Percentiles rank a stretch among this genome's conserved stretches.
These are phyloP conservation scores for Falcunculus frontatus DNA, from an alignment of 2,113 vertebrate genomes.

Conservation along the genomic window DNA sequence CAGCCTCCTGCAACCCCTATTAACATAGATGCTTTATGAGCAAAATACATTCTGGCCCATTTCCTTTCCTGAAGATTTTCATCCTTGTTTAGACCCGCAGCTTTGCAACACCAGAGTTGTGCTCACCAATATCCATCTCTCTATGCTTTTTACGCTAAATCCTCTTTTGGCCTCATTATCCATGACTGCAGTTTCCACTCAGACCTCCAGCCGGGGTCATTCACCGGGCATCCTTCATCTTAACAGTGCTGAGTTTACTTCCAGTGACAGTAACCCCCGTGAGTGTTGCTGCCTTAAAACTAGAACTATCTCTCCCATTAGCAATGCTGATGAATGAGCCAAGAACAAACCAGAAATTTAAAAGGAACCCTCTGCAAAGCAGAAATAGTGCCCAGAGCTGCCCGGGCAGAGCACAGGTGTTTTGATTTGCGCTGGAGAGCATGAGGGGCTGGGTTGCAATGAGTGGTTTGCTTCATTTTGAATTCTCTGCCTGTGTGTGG, in stretches of 20 bases:
- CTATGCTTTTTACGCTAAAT: not conserved
- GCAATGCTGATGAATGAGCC: slow-evolving; percentile 28
- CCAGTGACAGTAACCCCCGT: slow-evolving; percentile 16
- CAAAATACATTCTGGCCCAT: slow-evolving; percentile 14
- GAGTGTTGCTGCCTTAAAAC: slow-evolving; percentile 22
- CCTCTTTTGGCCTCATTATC: slow-evolving; percentile 60
- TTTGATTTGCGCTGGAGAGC: not conserved
- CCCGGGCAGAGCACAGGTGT: not conserved
- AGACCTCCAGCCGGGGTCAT: slow-evolving; percentile 33
- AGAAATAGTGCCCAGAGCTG: not conserved
- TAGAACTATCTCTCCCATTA: slow-evolving; percentile 21
- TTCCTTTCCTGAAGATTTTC: not conserved
- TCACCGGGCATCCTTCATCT: slow-evolving; percentile 33
- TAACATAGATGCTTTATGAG: not conserved
- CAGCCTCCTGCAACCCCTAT: not conserved
- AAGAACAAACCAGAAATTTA: slow-evolving; percentile 31
- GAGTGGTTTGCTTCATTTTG: not conserved
- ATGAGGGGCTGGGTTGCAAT: not conserved
- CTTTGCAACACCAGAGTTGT: not conserved
- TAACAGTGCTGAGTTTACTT: slow-evolving; percentile 24
- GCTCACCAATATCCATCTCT: slow-evolving; percentile 8
- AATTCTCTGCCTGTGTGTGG: not conserved
- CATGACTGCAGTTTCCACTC: not conserved
- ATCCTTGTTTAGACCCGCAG: not conserved
- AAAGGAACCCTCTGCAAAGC: slow-evolving; percentile 9